Conservation (phyloP, 2,888 invertebrate genomes). For the Eudemis profundana region DNA sequence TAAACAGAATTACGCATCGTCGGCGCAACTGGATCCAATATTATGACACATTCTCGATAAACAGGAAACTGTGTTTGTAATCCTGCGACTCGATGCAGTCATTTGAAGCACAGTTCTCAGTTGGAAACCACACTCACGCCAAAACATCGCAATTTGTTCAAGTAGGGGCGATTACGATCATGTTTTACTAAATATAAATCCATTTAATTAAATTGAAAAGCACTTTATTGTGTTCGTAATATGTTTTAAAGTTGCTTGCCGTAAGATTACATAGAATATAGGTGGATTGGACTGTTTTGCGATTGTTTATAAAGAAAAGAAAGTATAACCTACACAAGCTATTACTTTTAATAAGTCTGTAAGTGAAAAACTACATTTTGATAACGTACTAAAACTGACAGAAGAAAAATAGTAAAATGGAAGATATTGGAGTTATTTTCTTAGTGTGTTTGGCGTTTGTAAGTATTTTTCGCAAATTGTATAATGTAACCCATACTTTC, state of each 20-base stretch:
- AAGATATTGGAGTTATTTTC: slow-evolving; percentile 15
- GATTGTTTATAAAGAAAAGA: slow-evolving; percentile 12
- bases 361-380: not conserved
- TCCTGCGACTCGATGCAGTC: not conserved
- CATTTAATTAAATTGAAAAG: not conserved
- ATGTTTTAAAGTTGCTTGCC: not conserved
- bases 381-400: not conserved
- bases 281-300: not conserved
- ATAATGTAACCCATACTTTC: not conserved
- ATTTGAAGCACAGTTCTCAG: not conserved
- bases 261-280: not conserved
- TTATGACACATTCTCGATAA: slow-evolving; percentile 17
- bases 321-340: slow-evolving; percentile 1
- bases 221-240: not conserved
- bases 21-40: slow-evolving; percentile 16
- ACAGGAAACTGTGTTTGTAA: not conserved
- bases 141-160: not conserved
- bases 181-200: not conserved
- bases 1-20: not conserved
- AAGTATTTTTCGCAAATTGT: slow-evolving; percentile 10
- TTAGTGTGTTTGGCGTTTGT: slow-evolving; percentile 18
- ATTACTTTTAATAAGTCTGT: not conserved
- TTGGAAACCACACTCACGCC: not conserved
- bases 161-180: not conserved
- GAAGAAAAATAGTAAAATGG: not conserved